These are phyloP conservation scores for Zophobas morio DNA, from an alignment of 1,140 invertebrate species.

Conservation along the genomic window DNA sequence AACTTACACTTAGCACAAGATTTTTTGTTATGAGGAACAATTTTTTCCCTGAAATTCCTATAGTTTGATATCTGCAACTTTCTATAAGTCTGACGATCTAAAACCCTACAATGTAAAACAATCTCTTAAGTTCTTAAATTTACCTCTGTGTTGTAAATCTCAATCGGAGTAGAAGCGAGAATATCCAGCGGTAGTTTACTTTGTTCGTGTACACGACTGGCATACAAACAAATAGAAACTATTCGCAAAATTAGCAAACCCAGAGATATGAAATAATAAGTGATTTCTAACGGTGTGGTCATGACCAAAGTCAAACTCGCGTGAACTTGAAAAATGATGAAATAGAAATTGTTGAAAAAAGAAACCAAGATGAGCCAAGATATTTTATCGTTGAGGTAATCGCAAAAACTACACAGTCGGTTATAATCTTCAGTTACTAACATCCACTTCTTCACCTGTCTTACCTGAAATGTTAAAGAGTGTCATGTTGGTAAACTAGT, in stretches of 20 bases:
- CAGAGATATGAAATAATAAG: constrained; percentile 2
- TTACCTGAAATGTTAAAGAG: not conserved
- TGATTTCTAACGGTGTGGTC: not conserved
- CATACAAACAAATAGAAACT: constrained; percentile 17
- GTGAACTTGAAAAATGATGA: constrained; percentile 23
- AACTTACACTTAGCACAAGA: constrained; percentile 6
- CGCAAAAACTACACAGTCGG: constrained; percentile 9
- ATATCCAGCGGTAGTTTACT: constrained; percentile 9
- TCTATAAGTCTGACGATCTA: constrained; percentile 17
- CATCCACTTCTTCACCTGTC: not conserved
- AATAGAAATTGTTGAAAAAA: constrained; percentile 40
- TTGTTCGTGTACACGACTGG: constrained; percentile 17
- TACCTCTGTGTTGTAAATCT: constrained; percentile 29
- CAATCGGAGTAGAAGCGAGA: not conserved
- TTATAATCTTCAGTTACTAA: constrained; percentile 13
- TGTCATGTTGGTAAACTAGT: too few relatives aligned
- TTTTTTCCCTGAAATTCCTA: constrained; percentile 14
- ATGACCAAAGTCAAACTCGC: not conserved
- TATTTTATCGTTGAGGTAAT: constrained; percentile 34
- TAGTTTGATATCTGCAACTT: constrained; percentile 1
- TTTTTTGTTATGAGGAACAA: constrained; percentile 23
- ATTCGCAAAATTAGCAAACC: constrained; percentile 2
- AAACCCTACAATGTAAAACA: too few relatives aligned
- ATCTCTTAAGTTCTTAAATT: too few relatives aligned
- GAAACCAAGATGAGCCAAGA: constrained; percentile 19